A percentile compares a stretch with the other conserved stretches of the same genome.
Evolutionary conservation across 2,113 vertebrate genomes (phyloP).

Genomic region (Leptobrachium leishanense): DNA sequence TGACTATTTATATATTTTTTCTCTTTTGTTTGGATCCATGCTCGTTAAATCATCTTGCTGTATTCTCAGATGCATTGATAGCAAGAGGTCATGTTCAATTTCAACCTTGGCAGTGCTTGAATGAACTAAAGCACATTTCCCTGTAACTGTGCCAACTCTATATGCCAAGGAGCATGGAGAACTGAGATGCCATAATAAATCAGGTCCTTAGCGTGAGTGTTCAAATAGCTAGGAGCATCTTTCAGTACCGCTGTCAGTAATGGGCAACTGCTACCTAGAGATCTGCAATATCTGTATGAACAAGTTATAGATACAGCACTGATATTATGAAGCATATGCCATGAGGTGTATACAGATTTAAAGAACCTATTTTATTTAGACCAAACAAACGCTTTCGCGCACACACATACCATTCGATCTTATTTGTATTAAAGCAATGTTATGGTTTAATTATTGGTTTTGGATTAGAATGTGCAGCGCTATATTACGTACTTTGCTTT

Average conservation of each 20-base stretch:
- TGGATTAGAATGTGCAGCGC: too few relatives aligned
- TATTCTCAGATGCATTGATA: constrained; percentile 20
- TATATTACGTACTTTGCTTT: too few relatives aligned
- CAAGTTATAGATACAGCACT: background rate
- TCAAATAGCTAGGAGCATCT: constrained; percentile 33
- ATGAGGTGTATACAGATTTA: background rate
- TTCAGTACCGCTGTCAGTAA: constrained; percentile 40
- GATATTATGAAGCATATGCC: background rate
- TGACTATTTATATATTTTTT: background rate
- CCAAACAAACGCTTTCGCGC: too few relatives aligned
- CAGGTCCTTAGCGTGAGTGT: constrained; percentile 34
- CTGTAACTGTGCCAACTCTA: constrained; percentile 25
- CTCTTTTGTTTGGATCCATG: background rate
- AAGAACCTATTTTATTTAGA: background rate
- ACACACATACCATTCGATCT: too few relatives aligned
- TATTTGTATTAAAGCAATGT: too few relatives aligned
- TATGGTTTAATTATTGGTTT: too few relatives aligned
- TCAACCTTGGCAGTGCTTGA: constrained; percentile 18
- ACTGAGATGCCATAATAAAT: constrained; percentile 33
- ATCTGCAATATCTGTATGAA: constrained; percentile 23
- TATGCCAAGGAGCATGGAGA: constrained; percentile 28
- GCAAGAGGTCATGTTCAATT: constrained; percentile 16
- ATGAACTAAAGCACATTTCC: constrained; percentile 32
- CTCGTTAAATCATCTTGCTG: constrained; percentile 14
- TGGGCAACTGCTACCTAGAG: constrained; percentile 15